Evolutionary conservation across 2,797 vertebrate genomes (phyloP), one percentile per base, ranked within the genome.

Genomic region (Allobates femoralis): DNA sequence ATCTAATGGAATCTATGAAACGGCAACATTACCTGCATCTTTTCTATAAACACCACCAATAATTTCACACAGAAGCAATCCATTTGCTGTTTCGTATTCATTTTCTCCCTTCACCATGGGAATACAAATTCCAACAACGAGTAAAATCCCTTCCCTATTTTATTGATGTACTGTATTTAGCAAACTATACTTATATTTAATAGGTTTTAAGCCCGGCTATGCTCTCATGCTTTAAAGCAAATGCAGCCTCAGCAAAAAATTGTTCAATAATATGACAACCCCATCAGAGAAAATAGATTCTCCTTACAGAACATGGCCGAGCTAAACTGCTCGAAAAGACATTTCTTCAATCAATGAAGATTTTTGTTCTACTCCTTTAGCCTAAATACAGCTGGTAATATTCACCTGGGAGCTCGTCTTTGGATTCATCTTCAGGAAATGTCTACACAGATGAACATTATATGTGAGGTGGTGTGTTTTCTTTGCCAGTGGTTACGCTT

Each of bases 381-480:
- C 92, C 90, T 89, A 93, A 93, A 93, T 92, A 92, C 89, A 92
- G 91, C 90, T 75, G 88, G 56, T 73, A 89, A 55, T 85, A 83
- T 90, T 79, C 89, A 91, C 87, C 85, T 80, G 89, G 89, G 90
- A 93, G 90, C 89, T 89, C 90, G 83, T 82, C 78, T 86, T 90
- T 85, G 90, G 87, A 90, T 92, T 87, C 88, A 78, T 90, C 90
- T 91, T 90, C 89, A 93, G 80, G 87, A 89, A 92, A 91, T 90
- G 89, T 88, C 86, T 87, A 90, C 87, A 91, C 85, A 91, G 15
- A 64, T 62, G 87, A 89, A 84, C 87, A 82, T 88, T 85, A 88
- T 90, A 67, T 86, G 76, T 53, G 88, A 90, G 87, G 90, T 81
- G 88, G 85, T 85, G 74, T 88, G 89, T 88, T 90, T 90, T 88